Evolutionary conservation across 2,797 vertebrate genomes (phyloP), one percentile per base, ranked within the genome.

Genomic region (Peromyscus attwateri): DNA sequence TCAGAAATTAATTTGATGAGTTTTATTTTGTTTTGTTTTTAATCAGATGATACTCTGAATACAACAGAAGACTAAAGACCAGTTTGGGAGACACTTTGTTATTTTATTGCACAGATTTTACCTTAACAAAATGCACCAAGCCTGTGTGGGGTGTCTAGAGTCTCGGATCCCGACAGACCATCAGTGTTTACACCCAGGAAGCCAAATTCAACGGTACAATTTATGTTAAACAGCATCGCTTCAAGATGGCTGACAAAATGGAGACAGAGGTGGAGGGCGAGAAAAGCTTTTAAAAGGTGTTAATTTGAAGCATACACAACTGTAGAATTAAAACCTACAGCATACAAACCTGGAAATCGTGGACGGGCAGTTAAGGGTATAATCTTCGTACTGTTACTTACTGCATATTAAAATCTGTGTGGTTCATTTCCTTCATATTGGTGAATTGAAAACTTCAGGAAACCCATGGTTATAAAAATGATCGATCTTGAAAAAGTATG

Each of bases 391-490:
- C 96, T 95, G 97, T 98, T 99, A 98, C 97, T 97, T 98, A 98
- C 57, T 92, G 0, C 66, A 95, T 95, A 98, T 97, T 97, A 98
- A 97, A 98, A 94, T 97, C 94, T 97, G 70, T 92, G 97, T 96
- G 97, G 98, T 98, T 98, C 37, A 90, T 97, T 98, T 99, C 98
- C 99, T 98, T 99, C 98, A 98, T 99, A 98, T 92, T 97, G 98
- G 98, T 98, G 98, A 98, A 97, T 31, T 77, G 95, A 95, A 95
- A 97, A 93, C 93, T 95, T 98, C 98, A 98, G 98, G 97, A 98
- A 98, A 98, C 98, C 97, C 64, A 88, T 84, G 97, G 98, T 99
- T 98, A 98, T 98, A 97, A 96, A 98, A 98, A 97, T 34, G 95
- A 98, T 94, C 97, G 80, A 96, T 93, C 97, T 87, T 98, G 98